Evolutionary conservation across 2,113 vertebrate species (phyloP).

Genomic region (Hyla sarda): DNA sequence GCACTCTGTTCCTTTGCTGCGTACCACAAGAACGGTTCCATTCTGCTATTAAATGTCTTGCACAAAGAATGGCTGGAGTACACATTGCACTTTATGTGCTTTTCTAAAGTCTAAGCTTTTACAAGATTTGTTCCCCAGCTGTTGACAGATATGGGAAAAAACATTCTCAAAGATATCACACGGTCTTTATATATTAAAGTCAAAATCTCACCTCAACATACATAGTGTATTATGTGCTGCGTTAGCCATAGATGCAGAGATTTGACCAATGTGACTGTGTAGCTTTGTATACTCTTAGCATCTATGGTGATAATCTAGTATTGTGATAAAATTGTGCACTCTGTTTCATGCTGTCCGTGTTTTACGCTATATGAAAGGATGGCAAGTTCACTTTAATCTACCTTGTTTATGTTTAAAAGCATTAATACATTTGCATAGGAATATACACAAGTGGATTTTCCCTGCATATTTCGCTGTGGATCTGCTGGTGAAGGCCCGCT

Average conservation of each 20-base stretch:
- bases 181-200: neutral
- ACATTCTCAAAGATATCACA: slow-evolving; percentile 1
- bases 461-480: no score
- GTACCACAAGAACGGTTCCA: neutral
- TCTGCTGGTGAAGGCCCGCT: no score
- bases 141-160: neutral
- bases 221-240: neutral
- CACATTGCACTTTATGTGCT: slow-evolving; percentile 12
- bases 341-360: no score
- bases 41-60: neutral
- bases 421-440: no score
- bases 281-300: no score
- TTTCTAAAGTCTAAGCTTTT: slow-evolving; percentile 10
- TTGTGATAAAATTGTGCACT: no score
- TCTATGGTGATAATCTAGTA: no score
- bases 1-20: neutral
- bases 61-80: slow-evolving; percentile 30
- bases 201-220: neutral
- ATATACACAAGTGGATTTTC: no score
- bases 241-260: neutral
- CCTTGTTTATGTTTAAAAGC: no score
- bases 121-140: neutral
- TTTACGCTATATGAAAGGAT: no score
- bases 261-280: neutral
- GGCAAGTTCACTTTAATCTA: no score